A percentile compares a stretch with the other conserved stretches of the same genome.
Evolutionary conservation across 1,140 invertebrate genomes (phyloP).

Genomic region (Arion vulgaris): DNA sequence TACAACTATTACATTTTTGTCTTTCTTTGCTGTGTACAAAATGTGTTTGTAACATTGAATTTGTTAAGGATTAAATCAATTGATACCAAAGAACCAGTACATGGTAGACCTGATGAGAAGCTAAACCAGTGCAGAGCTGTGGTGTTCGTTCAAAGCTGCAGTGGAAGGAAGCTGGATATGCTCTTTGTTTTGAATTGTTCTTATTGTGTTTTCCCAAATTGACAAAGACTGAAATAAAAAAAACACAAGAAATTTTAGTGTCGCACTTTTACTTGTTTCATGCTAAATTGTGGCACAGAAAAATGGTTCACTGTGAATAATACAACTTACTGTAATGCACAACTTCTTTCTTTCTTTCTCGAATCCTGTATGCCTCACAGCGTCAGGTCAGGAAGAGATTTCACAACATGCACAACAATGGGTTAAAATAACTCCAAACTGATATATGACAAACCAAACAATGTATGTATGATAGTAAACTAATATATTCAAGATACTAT

Average conservation of each 20-base stretch:
- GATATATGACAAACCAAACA: too few species aligned
- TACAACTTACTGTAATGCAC: too few species aligned
- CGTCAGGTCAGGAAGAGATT: too few species aligned
- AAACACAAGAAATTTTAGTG: neutral
- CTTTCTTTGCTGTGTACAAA: neutral
- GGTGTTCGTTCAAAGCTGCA: slow-evolving; percentile 28
- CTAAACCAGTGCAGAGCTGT: slow-evolving; percentile 14
- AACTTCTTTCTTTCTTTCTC: too few species aligned
- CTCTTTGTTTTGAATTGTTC: slow-evolving; percentile 61
- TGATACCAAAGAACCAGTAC: neutral
- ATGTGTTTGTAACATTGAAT: neutral
- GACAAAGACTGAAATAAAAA: slow-evolving; percentile 73
- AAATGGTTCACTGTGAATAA: slow-evolving; percentile 4
- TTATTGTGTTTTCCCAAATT: slow-evolving; percentile 78
- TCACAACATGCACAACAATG: too few species aligned
- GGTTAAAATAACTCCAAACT: too few species aligned
- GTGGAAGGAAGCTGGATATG: slow-evolving; percentile 41
- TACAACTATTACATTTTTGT: neutral
- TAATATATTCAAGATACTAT: too few species aligned
- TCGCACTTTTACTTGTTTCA: neutral
- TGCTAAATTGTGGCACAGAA: neutral
- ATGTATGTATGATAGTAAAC: too few species aligned
- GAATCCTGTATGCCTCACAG: too few species aligned
- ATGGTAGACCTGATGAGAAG: neutral
- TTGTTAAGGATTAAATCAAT: neutral